Evolutionary conservation across 2,888 invertebrate species (phyloP).

Genomic region (Amphipyra tragopoginis): DNA sequence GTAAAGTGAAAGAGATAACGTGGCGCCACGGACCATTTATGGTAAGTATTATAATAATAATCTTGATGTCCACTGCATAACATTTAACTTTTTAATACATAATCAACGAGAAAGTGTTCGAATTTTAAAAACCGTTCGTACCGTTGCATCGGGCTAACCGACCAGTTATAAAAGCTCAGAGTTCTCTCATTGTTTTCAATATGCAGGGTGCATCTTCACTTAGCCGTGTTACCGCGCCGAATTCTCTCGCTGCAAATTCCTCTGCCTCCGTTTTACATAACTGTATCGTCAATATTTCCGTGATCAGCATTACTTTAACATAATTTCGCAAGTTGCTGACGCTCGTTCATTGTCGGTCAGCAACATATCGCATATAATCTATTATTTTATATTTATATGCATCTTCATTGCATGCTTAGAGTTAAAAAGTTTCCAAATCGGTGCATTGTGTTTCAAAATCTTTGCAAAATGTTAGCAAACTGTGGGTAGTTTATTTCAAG

Average conservation of each 20-base stretch:
- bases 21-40: constrained; percentile 29
- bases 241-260: constrained; percentile 46
- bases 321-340: constrained; percentile 10
- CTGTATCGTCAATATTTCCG: constrained; percentile 48
- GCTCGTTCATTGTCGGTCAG: constrained; percentile 18
- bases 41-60: constrained; percentile 17
- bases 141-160: constrained; percentile 22
- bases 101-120: constrained; percentile 49
- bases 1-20: constrained; percentile 43
- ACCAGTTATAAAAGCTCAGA: neutral
- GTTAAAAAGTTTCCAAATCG: constrained; percentile 30
- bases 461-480: constrained; percentile 25
- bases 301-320: constrained; percentile 43
- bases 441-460: constrained; percentile 37
- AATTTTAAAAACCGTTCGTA: constrained; percentile 24
- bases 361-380: constrained; percentile 7
- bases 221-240: constrained; percentile 37
- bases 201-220: constrained; percentile 11
- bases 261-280: constrained; percentile 48
- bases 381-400: constrained; percentile 21
- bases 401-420: constrained; percentile 28
- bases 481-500: constrained; percentile 29
- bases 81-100: constrained; percentile 37
- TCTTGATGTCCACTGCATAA: constrained; percentile 23
- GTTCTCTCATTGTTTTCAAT: neutral